Evolutionary conservation across 2,888 invertebrate species (phyloP), one percentile per base, ranked within the genome.

Genomic region (Gymnocheta viridis): DNA sequence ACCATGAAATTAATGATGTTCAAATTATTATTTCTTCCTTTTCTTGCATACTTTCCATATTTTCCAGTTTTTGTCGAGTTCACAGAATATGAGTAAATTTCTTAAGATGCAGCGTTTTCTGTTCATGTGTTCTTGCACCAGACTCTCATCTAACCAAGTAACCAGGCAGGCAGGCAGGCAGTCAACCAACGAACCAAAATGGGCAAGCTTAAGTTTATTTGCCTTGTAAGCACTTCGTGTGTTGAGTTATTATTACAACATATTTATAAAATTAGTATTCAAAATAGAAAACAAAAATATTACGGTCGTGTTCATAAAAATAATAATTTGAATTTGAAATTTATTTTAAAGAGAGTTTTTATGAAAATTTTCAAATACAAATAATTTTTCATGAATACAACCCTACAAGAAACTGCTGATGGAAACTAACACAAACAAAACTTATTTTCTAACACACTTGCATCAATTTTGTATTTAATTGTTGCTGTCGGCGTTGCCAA

Each of bases 1-100:
- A 77, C 35, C 81, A 73, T 81, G 81, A 84, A 84, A 84, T 84
- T 84, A 84, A 84, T 84, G 81, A 84, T 84, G 84, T 78, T 84
- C 77, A 81, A 84, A 84, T 79, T 54, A 79, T 84, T 58, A 56
- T 67, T 70, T 54, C 19, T 58, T 38, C 62, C 49, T 19, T 56
- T 49, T 51, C 19, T 7, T 73, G 17, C 69, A 41, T 64, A 35
- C 35, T 29, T 81, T 10, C 4, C 49, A 38, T 49, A 56, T 56
- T 58, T 73, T 80, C 9, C 12, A n/a, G 2, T 38, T 67, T 77
- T n/a, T 69, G 32, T 19, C 35, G 67, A 69, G 67, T 82, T 82
- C 27, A 62, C 66, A 82, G 24, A 78, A 82, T 78, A 49, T 81
- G 51, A 74, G 54, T 56, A 79, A 76, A 76, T 70, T 72, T 70